phyloP scores from a whole-genome alignment of 2,113 vertebrate species.

The Antechinus stuartii region DNA sequence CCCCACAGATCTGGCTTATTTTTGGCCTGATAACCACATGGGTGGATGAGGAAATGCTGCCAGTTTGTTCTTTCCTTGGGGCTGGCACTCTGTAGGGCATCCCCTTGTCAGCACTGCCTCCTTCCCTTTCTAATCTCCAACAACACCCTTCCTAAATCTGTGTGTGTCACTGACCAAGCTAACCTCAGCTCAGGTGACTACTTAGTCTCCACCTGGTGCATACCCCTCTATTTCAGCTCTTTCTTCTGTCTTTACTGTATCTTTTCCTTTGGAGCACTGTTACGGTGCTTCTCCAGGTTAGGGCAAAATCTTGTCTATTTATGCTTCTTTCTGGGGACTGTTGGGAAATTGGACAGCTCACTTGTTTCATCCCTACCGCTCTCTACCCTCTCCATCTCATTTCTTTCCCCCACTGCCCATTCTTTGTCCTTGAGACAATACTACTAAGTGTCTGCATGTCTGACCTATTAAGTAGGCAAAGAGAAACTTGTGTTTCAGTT shows the following conservation, averaged over 20 bases:
- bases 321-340: too few species aligned
- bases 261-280: rapidly evolving
- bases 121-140: rapidly evolving
- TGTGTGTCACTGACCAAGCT: not conserved
- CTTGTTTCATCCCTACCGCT: not conserved
- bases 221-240: not conserved
- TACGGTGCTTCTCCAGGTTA: rapidly evolving
- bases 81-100: not conserved
- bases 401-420: not conserved
- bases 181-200: rapidly evolving
- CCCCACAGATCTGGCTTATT: not conserved
- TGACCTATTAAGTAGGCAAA: not conserved
- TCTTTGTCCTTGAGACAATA: not conserved
- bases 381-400: not conserved
- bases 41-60: not conserved
- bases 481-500: not conserved
- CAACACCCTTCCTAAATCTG: not conserved
- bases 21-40: not conserved
- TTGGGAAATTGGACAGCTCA: not conserved
- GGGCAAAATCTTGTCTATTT: not conserved
- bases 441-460: not conserved
- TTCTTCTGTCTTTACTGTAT: rapidly evolving
- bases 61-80: not conserved
- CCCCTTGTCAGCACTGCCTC: not conserved
- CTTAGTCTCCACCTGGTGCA: rapidly evolving